phyloP scores from a whole-genome alignment of 2,113 vertebrate species.

The Channa argus region DNA sequence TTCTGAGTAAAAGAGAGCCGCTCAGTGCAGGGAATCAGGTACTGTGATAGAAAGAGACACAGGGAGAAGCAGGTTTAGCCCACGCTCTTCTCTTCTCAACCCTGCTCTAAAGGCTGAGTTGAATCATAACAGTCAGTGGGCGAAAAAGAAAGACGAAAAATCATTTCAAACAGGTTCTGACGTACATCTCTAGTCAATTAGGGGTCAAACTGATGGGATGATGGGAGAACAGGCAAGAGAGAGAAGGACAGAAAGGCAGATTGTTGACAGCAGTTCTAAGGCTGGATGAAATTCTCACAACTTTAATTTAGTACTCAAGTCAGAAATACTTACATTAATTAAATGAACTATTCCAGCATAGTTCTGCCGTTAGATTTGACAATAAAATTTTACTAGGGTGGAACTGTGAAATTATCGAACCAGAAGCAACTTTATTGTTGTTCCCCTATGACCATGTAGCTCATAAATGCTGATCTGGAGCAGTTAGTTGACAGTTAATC shows the following conservation, averaged over 20 bases:
- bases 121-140: constrained; percentile 74
- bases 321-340: no score
- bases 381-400: no score
- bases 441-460: no score
- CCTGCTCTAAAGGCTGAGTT: constrained; percentile 52
- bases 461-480: no score
- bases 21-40: constrained; percentile 20
- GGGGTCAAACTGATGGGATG: constrained; percentile 29
- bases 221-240: constrained; percentile 22
- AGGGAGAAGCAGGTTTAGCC: constrained; percentile 57
- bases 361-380: no score
- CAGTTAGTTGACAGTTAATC: no score
- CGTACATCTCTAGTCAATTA: constrained; percentile 42
- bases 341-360: no score
- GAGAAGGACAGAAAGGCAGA: constrained; percentile 2
- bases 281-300: no score
- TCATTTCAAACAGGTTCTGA: constrained; percentile 57
- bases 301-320: no score
- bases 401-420: no score
- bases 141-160: constrained; percentile 56
- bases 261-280: constrained; percentile 6
- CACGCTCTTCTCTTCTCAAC: constrained; percentile 54
- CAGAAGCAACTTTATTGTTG: no score
- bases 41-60: constrained; percentile 15
- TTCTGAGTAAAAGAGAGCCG: constrained; percentile 40